A percentile compares a stretch with the other conserved stretches of the same genome.
Evolutionary conservation across 2,888 invertebrate species (phyloP).

Genomic region (Plusia festucae): DNA sequence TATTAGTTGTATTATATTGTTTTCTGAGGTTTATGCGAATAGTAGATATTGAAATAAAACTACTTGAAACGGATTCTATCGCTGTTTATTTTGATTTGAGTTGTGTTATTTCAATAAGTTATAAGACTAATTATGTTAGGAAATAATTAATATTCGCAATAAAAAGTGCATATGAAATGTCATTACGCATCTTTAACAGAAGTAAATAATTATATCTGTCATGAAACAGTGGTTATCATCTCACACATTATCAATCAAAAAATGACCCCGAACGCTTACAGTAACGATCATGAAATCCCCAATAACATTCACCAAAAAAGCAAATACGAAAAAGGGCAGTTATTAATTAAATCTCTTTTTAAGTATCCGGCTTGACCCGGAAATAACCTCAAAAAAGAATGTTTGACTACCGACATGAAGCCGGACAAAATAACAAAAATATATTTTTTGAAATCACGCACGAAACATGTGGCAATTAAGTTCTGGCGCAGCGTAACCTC

Average conservation of each 20-base stretch:
- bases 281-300: not conserved
- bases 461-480: conserved; percentile 5
- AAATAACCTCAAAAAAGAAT: not conserved
- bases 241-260: not conserved
- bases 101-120: too few relatives aligned
- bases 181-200: too few relatives aligned
- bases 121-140: too few relatives aligned
- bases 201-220: too few relatives aligned
- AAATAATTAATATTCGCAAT: too few relatives aligned
- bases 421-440: not conserved
- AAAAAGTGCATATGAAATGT: too few relatives aligned
- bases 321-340: not conserved
- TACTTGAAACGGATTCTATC: too few relatives aligned
- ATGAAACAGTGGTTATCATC: too few relatives aligned
- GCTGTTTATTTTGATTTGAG: too few relatives aligned
- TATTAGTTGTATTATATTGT: too few relatives aligned
- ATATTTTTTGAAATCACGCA: not conserved
- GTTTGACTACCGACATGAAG: not conserved
- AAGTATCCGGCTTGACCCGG: not conserved
- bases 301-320: not conserved
- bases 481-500: conserved; percentile 34
- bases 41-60: too few relatives aligned
- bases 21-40: too few relatives aligned
- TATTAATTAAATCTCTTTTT: conserved; percentile 6
- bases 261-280: not conserved